Conservation (phyloP, 2,113 vertebrate genomes). For the Sclerurus mexicanus region DNA sequence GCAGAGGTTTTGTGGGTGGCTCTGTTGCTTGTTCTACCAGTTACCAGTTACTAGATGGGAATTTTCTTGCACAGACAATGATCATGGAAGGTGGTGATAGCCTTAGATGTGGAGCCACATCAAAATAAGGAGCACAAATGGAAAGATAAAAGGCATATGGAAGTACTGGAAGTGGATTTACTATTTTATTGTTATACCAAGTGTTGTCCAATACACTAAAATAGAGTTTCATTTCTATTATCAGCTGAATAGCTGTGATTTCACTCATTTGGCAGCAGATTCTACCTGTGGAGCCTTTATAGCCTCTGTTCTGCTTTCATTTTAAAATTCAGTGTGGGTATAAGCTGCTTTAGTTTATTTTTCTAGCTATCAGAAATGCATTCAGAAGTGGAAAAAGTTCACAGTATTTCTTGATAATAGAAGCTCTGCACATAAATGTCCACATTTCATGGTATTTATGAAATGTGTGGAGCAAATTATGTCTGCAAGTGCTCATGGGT, state of each 20-base stretch:
- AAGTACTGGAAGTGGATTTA: not conserved
- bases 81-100: not conserved
- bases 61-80: not conserved
- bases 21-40: not conserved
- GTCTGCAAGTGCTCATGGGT: not conserved
- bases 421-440: not conserved
- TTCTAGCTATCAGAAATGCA: not conserved
- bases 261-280: not conserved
- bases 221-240: not conserved
- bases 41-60: not conserved
- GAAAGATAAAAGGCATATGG: not conserved
- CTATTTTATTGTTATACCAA: not conserved
- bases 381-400: not conserved
- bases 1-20: not conserved
- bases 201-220: not conserved
- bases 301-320: not conserved
- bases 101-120: not conserved
- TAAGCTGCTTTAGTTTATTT: not conserved
- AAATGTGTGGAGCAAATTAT: not conserved
- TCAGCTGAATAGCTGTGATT: not conserved
- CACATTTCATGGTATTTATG: not conserved
- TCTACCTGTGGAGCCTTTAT: not conserved
- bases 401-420: not conserved
- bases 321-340: not conserved
- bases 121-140: not conserved